These are phyloP conservation scores for Nomada ferruginata DNA, from an alignment of 2,888 invertebrate species.

Conservation along the genomic window DNA sequence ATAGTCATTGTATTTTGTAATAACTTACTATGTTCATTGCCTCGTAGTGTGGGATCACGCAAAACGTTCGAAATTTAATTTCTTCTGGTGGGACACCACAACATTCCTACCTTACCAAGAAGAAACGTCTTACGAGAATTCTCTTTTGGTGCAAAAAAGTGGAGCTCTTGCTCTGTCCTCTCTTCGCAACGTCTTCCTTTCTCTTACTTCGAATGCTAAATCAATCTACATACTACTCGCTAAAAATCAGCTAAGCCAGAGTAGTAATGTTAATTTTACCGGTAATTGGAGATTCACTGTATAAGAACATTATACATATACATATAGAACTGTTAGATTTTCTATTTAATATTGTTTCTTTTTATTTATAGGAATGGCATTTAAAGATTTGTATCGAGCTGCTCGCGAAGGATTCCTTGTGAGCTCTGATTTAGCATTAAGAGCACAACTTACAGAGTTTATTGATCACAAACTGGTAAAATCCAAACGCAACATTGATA, in stretches of 20 bases:
- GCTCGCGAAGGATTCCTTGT: slow-evolving; percentile 96
- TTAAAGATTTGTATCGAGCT: slow-evolving; percentile 93
- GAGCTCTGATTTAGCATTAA: slow-evolving; percentile 95
- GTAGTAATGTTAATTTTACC: slow-evolving; percentile 89
- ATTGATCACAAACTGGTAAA: slow-evolving; percentile 96
- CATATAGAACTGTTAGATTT: neutral
- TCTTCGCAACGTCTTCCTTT: slow-evolving; percentile 94
- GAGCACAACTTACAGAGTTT: slow-evolving; percentile 97
- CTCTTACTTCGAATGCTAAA: slow-evolving; percentile 94
- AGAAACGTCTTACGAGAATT: slow-evolving; percentile 94
- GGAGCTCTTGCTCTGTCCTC: slow-evolving; percentile 93
- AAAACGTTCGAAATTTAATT: slow-evolving; percentile 93
- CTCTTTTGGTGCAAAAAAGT: slow-evolving; percentile 91
- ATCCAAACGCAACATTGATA: slow-evolving; percentile 91
- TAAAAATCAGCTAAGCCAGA: slow-evolving; percentile 92
- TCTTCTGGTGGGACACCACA: slow-evolving; percentile 96
- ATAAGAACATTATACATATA: neutral
- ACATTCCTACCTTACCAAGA: slow-evolving; percentile 92
- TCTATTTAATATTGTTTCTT: slow-evolving; percentile 13
- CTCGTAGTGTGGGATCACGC: slow-evolving; percentile 95
- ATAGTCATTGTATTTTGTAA: neutral
- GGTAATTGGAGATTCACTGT: slow-evolving; percentile 85
- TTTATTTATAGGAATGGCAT: slow-evolving; percentile 89
- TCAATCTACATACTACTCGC: slow-evolving; percentile 93
- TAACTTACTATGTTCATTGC: slow-evolving; percentile 12